Conservation (phyloP, 2,113 vertebrate species). For the Corapipo altera region DNA sequence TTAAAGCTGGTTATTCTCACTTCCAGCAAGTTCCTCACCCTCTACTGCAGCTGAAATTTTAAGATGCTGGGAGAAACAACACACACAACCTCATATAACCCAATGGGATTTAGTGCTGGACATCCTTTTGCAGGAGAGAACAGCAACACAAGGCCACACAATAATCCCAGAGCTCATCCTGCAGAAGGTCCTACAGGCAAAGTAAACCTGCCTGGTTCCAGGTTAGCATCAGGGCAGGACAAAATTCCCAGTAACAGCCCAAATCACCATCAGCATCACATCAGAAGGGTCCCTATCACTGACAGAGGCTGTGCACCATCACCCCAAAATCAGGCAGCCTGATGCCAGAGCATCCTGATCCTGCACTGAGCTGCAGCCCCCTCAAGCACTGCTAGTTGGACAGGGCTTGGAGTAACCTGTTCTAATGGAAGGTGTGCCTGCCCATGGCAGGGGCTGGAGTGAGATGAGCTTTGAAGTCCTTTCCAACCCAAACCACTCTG, state of each 20-base stretch:
- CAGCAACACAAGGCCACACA: background rate
- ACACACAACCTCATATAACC: background rate
- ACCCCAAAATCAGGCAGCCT: background rate
- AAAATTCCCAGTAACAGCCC: background rate
- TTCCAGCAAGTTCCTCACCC: background rate
- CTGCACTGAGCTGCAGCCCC: background rate
- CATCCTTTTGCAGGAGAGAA: background rate
- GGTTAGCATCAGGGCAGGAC: rapidly evolving
- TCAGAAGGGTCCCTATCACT: background rate
- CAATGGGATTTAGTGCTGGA: background rate
- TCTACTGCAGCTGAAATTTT: background rate
- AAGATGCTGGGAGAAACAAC: background rate
- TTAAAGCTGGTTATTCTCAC: background rate
- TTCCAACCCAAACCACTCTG: background rate
- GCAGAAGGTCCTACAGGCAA: background rate
- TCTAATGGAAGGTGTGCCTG: background rate
- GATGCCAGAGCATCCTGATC: background rate
- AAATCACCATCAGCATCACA: background rate
- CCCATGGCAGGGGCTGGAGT: background rate
- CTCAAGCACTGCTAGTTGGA: background rate
- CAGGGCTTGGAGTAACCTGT: background rate
- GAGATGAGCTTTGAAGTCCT: background rate
- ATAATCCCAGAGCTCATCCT: background rate
- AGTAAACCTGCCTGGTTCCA: background rate
- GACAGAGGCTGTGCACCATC: rapidly evolving